Base-by-base conservation (phyloP, 1,140 invertebrate genomes). In the Saxidomus purpurata region DNA sequence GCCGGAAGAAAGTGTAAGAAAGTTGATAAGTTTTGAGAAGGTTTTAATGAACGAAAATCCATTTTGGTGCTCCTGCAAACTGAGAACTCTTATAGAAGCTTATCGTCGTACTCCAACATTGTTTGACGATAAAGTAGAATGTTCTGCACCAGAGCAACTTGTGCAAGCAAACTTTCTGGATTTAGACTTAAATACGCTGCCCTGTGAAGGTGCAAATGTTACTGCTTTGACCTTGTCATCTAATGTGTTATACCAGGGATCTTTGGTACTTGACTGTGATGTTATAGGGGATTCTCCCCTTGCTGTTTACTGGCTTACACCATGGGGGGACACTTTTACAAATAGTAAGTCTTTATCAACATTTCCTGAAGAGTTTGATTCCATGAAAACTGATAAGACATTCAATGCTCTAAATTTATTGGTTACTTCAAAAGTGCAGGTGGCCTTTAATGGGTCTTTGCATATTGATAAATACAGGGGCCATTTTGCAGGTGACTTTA, bases 1-100 rank as follows among this genome's bases (percentile, higher is more conserved):
- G 2, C 25, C 49, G 1, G 49, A 76, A 61, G 74, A 87, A 13
- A 43, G 80, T 34, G 40, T 90, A 0, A 9, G 38, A 2, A 76
- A 86, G 40, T 76, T 93, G 28, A 43, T 77, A 0, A 85, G 52
- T 31, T 49, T 94, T 49, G 9, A 49, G 11, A 49, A 76, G 17
- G 76, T 95, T 13, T 67, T 90, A 25, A 55, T 95, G 0, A 89
- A 91, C 25, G 84, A 82, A 61, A 95, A 95, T 86, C 92, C 92
- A n/a, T 92, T 93, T 31, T 92, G 94, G 34, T 95, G 95, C 52
- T 93, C 93, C 0, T 95, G 95, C 91, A 87, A 74, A 43, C 31
- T 95, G 17, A 25, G 69, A 40, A 31, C n/a, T 15, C 80, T 94
- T 34, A 47, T 91, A 19, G 34, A 55, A n/a, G 76, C 63, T 36